These are phyloP conservation scores for Phengaris arion DNA, from an alignment of 2,888 invertebrate genomes.

Conservation along the genomic window DNA sequence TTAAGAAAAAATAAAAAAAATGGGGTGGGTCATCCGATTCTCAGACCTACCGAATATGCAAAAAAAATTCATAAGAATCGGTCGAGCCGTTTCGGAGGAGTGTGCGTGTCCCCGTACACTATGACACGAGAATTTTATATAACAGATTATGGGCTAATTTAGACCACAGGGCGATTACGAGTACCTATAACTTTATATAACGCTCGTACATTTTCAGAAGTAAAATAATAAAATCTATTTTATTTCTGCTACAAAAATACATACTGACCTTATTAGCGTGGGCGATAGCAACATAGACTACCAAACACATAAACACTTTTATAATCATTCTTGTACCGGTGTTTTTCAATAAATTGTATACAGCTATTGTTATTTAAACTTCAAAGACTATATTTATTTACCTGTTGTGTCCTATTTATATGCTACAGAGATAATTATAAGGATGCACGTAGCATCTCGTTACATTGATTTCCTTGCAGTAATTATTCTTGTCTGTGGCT, in stretches of 20 bases:
- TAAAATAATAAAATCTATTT: too few relatives aligned
- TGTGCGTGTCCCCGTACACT: too few relatives aligned
- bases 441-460: conserved; percentile 18
- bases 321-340: not conserved
- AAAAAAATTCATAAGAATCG: too few relatives aligned
- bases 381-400: not conserved
- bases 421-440: conserved; percentile 19
- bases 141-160: too few relatives aligned
- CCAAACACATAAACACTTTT: not conserved
- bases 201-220: too few relatives aligned
- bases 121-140: too few relatives aligned
- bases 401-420: conserved; percentile 19
- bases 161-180: too few relatives aligned
- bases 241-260: not conserved
- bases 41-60: too few relatives aligned
- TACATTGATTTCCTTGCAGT: not conserved
- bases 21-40: too few relatives aligned
- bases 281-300: not conserved
- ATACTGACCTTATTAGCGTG: not conserved
- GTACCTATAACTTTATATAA: too few relatives aligned
- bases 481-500: conserved; percentile 11
- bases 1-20: too few relatives aligned
- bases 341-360: not conserved
- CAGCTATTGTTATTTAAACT: not conserved
- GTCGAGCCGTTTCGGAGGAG: too few relatives aligned